Evolutionary conservation across 2,888 invertebrate species (phyloP), one percentile per base, ranked within the genome.

Genomic region (Nomada fucata): DNA sequence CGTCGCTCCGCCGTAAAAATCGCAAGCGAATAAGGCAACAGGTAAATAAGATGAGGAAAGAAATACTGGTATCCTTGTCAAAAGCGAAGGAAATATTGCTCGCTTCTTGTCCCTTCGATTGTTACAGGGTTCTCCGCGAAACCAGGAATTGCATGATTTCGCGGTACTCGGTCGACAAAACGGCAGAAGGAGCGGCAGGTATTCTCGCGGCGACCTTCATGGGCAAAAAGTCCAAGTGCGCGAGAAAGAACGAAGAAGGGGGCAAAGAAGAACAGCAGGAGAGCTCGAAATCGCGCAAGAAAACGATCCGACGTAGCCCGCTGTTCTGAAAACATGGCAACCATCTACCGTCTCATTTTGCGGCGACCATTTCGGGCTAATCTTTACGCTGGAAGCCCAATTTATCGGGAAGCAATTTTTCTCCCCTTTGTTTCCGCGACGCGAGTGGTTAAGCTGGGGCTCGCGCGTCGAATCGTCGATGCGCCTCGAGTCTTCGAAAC

Each of bases 181-280:
- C 53, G 26, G 76, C 65, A 73, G 70, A 81, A 74, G 76, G 61
- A 73, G 64, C 76, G 72, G 83, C 82, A 82, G 77, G 77, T 82
- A 82, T 77, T 77, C 73, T 57, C 78, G 73, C 72, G 61, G 73
- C 85, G 83, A 85, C 85, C 83, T 86, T 86, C 85, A 61, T 64
- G 61, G 80, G 61, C 82, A 85, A 86, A 85, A 83, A 84, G 77
- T 80, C 61, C 67, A 76, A 72, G 79, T 79, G 80, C 82, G 83
- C 86, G 83, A 82, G 83, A 82, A 88, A 79, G 76, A 79, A 84
- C 83, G 86, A 87, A 84, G 82, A 85, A 85, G 82, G 77, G 85
- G 87, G 83, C 83, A 78, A 80, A 83, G 86, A 83, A 86, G 82
- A 86, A 80, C 82, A 71, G 75, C 71, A 78, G 81, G 52, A 76